These are phyloP conservation scores for Endotricha flammealis DNA, from an alignment of 2,888 invertebrate genomes.

Conservation along the genomic window DNA sequence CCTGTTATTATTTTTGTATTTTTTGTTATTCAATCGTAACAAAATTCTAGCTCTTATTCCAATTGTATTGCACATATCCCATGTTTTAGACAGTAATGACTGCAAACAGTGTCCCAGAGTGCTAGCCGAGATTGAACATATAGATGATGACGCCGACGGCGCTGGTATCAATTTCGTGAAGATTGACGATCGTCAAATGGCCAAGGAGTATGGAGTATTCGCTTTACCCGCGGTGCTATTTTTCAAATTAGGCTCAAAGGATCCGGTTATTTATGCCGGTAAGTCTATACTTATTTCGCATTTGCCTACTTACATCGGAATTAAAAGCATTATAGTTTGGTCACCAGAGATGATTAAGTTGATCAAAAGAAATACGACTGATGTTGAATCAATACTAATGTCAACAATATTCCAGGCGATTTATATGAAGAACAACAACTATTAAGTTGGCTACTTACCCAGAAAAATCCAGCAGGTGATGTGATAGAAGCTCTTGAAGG, in stretches of 20 bases:
- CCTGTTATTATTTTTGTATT: too few relatives aligned
- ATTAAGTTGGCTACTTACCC: conserved; percentile 92
- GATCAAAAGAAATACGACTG: too few relatives aligned
- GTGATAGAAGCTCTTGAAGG: conserved; percentile 93
- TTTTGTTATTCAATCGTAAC: background rate
- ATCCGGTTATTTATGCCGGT: conserved; percentile 95
- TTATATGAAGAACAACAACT: conserved; percentile 92
- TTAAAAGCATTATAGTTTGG: too few relatives aligned
- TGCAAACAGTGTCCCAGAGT: conserved; percentile 96
- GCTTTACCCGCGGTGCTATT: conserved; percentile 94
- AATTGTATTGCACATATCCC: conserved; percentile 66
- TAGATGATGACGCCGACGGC: conserved; percentile 94
- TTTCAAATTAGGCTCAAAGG: conserved; percentile 91
- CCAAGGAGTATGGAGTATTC: conserved; percentile 92
- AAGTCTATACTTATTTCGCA: conserved; percentile 21
- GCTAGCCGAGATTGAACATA: conserved; percentile 92
- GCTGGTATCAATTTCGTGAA: conserved; percentile 95
- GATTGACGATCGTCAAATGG: conserved; percentile 91
- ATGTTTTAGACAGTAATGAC: conserved; percentile 93
- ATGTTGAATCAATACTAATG: too few relatives aligned
- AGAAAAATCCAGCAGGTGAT: conserved; percentile 95
- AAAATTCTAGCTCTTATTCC: conserved; percentile 24
- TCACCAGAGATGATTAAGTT: too few relatives aligned
- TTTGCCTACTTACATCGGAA: too few relatives aligned
- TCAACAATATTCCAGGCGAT: conserved; percentile 78